Evolutionary conservation across 53 echinoderm and acorn worm species (phyloP).

Genomic region (Astropecten irregularis): DNA sequence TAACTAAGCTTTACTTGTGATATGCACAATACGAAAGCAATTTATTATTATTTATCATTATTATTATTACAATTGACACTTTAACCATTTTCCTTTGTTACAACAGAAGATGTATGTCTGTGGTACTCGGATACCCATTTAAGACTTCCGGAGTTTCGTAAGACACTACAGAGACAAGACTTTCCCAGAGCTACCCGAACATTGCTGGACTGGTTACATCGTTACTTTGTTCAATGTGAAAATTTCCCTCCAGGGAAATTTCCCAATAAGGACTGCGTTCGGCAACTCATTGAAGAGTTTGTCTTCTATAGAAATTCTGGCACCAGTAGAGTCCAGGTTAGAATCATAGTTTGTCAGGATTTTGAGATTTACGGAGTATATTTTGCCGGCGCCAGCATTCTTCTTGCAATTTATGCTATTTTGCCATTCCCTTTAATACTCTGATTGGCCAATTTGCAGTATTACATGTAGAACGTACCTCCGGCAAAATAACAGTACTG

Average conservation of each 20-base stretch:
- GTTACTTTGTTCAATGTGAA: conserved; percentile 86
- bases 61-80: too few relatives aligned
- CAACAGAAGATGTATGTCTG: conserved; percentile 69
- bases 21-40: too few relatives aligned
- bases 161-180: conserved; percentile 68
- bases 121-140: conserved; percentile 86
- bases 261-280: conserved; percentile 80
- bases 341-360: not conserved
- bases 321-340: conserved; percentile 27
- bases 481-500: too few relatives aligned
- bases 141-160: conserved; percentile 67
- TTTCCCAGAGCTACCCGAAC: conserved; percentile 73
- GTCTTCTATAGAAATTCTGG: conserved; percentile 72
- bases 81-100: not conserved
- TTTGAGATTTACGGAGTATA: not conserved
- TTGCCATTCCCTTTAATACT: too few relatives aligned
- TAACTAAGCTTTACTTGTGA: too few relatives aligned
- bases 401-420: too few relatives aligned
- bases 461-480: too few relatives aligned
- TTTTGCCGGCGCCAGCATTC: too few relatives aligned
- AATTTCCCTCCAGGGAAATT: conserved; percentile 87
- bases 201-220: conserved; percentile 76
- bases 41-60: too few relatives aligned
- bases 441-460: too few relatives aligned
- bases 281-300: conserved; percentile 82